Conservation (phyloP, 2,113 vertebrate genomes). For the Lepus europaeus region DNA sequence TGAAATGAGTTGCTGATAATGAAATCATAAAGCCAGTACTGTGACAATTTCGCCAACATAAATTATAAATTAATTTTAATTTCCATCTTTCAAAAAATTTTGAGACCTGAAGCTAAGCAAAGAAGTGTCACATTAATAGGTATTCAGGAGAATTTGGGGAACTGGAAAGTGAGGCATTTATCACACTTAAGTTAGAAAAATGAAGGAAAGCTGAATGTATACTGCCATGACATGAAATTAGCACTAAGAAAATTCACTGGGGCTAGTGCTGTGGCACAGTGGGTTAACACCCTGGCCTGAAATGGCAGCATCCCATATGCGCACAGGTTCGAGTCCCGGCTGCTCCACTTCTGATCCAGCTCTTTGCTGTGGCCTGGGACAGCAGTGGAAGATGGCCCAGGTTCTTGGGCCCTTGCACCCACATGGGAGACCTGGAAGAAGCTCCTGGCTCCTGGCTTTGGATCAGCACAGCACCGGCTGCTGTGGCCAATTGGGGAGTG, state of each 20-base stretch:
- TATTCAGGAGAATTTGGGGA: background rate
- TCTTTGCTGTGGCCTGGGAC: too few relatives aligned
- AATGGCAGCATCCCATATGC: too few relatives aligned
- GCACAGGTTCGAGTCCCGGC: too few relatives aligned
- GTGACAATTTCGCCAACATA: background rate
- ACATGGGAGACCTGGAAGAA: too few relatives aligned
- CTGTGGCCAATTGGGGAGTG: too few relatives aligned
- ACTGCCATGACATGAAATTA: conserved; percentile 35
- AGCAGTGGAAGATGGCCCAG: too few relatives aligned
- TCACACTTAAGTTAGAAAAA: background rate
- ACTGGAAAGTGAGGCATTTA: background rate
- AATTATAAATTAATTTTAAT: conserved; percentile 35
- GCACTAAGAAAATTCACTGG: background rate
- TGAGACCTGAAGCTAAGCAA: conserved; percentile 26
- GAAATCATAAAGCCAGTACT: conserved; percentile 24
- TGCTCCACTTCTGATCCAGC: too few relatives aligned
- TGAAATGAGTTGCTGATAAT: background rate
- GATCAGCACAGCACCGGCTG: too few relatives aligned
- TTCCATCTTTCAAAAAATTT: conserved; percentile 14
- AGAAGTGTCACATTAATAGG: background rate
- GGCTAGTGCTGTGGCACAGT: too few relatives aligned
- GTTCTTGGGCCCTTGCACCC: too few relatives aligned
- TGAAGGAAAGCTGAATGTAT: background rate
- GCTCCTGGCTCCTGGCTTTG: too few relatives aligned
- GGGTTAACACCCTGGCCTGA: too few relatives aligned